These are phyloP conservation scores for Drosophila yakuba DNA, from an alignment of 1,140 invertebrate species.

Conservation along the genomic window DNA sequence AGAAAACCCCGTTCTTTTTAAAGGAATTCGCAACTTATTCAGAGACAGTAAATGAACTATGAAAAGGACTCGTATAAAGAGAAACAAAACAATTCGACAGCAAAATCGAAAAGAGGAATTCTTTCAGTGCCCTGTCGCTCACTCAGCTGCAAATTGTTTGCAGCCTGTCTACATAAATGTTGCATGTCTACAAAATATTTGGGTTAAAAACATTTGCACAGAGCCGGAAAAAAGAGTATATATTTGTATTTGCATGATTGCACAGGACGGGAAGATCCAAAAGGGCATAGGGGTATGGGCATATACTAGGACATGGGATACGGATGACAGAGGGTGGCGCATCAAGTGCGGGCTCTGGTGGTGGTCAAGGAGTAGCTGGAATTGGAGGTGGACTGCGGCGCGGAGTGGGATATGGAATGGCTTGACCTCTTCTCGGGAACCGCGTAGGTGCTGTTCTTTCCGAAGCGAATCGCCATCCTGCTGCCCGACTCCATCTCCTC, in stretches of 20 bases:
- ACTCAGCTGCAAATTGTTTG: constrained; percentile 46
- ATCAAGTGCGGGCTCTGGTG: constrained; percentile 6
- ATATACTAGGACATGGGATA: no score
- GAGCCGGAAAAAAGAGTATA: constrained; percentile 53
- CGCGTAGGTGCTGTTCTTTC: neutral
- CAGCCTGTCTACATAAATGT: constrained; percentile 67
- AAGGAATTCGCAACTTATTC: neutral
- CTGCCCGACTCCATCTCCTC: neutral
- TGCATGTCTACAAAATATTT: constrained; percentile 83
- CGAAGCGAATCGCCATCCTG: constrained; percentile 1
- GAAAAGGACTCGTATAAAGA: neutral
- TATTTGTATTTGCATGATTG: constrained; percentile 81
- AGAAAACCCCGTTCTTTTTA: no score
- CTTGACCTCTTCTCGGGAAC: neutral
- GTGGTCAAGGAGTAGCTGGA: neutral
- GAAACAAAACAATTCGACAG: neutral
- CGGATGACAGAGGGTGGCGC: neutral
- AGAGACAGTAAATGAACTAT: neutral
- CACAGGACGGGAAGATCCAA: constrained; percentile 33
- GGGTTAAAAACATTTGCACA: constrained; percentile 78
- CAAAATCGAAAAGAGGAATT: constrained; percentile 17
- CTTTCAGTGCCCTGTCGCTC: constrained; percentile 24
- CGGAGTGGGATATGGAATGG: neutral
- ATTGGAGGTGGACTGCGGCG: neutral
- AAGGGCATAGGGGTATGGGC: neutral